phyloP scores from a whole-genome alignment of 2,797 vertebrate genomes.

The Leptatherina wallacei region DNA sequence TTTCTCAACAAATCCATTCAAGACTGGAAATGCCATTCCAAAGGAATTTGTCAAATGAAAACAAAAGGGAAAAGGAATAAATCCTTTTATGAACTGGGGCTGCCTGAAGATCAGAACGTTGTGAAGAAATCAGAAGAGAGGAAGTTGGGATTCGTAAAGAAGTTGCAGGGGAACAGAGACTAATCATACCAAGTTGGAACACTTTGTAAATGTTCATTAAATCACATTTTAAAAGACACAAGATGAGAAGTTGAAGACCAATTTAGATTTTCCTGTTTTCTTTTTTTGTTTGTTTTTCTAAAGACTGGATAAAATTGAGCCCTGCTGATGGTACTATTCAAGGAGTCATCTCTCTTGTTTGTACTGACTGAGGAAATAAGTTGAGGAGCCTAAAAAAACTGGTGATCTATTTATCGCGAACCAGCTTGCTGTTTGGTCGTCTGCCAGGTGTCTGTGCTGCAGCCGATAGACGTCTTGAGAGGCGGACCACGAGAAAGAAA shows the following conservation, averaged over 20 bases:
- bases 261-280: conserved; percentile 55
- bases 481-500: conserved; percentile 79
- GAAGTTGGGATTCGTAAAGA: conserved; percentile 67
- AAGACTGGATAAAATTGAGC: conserved; percentile 82
- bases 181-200: conserved; percentile 78
- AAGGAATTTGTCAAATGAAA: conserved; percentile 83
- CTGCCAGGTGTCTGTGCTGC: conserved; percentile 78
- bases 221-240: conserved; percentile 80
- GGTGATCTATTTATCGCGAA: conserved; percentile 83
- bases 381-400: conserved; percentile 77
- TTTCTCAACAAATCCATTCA: conserved; percentile 94
- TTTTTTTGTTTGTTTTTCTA: conserved; percentile 64
- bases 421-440: conserved; percentile 81
- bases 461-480: conserved; percentile 76
- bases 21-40: conserved; percentile 90
- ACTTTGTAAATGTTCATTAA: conserved; percentile 86
- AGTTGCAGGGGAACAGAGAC: conserved; percentile 77
- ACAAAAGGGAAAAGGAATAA: conserved; percentile 75
- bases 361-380: conserved; percentile 78
- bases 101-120: conserved; percentile 80
- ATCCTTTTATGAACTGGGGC: conserved; percentile 76
- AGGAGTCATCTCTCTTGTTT: conserved; percentile 81
- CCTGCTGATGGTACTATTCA: conserved; percentile 84
- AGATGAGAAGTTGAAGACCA: conserved; percentile 78
- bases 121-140: conserved; percentile 71